Conservation (phyloP, 2,888 invertebrate genomes). For the Atherix ibis region DNA sequence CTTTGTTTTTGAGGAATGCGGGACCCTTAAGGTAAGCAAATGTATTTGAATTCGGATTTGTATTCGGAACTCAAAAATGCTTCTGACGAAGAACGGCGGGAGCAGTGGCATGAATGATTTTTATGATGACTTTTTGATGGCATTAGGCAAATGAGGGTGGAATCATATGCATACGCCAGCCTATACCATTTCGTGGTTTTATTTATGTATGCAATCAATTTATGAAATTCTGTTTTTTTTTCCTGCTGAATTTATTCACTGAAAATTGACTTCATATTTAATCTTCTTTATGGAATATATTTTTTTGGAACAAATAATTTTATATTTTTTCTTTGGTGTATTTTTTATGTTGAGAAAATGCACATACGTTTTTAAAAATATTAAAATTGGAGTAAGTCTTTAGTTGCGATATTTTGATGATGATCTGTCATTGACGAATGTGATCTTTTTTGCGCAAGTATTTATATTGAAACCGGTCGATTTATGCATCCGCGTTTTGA, state of each 20-base stretch:
- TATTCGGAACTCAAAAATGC: no score
- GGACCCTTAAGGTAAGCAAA: no score
- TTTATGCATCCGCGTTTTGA: constrained; percentile 12
- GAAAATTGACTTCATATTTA: no score
- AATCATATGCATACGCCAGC: not conserved
- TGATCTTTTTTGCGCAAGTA: constrained; percentile 4
- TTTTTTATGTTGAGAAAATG: no score
- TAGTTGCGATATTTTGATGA: no score
- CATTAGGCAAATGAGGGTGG: constrained; percentile 9
- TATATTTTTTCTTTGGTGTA: no score
- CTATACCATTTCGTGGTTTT: constrained; percentile 9
- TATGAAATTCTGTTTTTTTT: constrained; percentile 10
- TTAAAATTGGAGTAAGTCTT: no score
- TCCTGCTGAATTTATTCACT: no score
- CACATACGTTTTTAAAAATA: no score
- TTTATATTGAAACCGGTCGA: constrained; percentile 4
- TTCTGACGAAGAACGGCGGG: no score
- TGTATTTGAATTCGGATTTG: no score
- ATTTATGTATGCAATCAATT: constrained; percentile 13
- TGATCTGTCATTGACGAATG: constrained; percentile 4
- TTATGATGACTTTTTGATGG: constrained; percentile 9
- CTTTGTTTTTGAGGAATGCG: no score
- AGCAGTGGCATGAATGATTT: constrained; percentile 7
- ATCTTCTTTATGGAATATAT: constrained; percentile 3
- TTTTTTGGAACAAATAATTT: constrained; percentile 1